These are phyloP conservation scores for Hydrotaea diabolus DNA, from an alignment of 2,888 invertebrate species.

Conservation along the genomic window DNA sequence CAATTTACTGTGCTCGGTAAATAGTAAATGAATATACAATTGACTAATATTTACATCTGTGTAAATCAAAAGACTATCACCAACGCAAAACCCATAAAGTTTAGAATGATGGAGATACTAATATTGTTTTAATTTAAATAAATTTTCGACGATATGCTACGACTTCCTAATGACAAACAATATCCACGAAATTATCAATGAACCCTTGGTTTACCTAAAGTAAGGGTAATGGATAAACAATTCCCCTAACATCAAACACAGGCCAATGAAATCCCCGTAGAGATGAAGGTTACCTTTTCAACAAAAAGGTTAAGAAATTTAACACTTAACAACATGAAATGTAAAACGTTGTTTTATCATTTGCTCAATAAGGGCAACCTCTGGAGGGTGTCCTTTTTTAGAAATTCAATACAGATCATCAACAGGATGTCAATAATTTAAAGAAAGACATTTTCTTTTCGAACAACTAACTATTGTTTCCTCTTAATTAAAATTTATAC, in stretches of 20 bases:
- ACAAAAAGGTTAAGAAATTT: slow-evolving; percentile 56
- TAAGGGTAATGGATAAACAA: neutral
- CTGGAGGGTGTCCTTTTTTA: slow-evolving; percentile 38
- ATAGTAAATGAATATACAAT: too few species aligned
- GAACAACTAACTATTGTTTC: slow-evolving; percentile 51
- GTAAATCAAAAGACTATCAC: too few species aligned
- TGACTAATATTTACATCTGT: too few species aligned
- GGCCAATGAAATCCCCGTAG: neutral
- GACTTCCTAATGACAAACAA: too few species aligned
- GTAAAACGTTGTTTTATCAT: neutral
- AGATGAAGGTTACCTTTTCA: neutral
- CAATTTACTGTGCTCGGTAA: too few species aligned
- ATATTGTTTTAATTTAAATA: too few species aligned
- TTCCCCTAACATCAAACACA: neutral
- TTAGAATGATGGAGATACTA: too few species aligned
- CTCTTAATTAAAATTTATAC: slow-evolving; percentile 35
- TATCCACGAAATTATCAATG: too few species aligned
- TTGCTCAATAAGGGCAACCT: neutral
- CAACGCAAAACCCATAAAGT: too few species aligned
- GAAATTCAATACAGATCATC: neutral
- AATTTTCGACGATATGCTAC: too few species aligned
- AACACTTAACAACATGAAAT: slow-evolving; percentile 40
- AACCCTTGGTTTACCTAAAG: too few species aligned
- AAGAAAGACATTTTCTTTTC: slow-evolving; percentile 52
- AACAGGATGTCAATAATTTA: slow-evolving; percentile 62